Percentiles rank a stretch among this genome's conserved stretches.
These are phyloP conservation scores for Blera fallax DNA, from an alignment of 2,888 invertebrate species.

Conservation along the genomic window DNA sequence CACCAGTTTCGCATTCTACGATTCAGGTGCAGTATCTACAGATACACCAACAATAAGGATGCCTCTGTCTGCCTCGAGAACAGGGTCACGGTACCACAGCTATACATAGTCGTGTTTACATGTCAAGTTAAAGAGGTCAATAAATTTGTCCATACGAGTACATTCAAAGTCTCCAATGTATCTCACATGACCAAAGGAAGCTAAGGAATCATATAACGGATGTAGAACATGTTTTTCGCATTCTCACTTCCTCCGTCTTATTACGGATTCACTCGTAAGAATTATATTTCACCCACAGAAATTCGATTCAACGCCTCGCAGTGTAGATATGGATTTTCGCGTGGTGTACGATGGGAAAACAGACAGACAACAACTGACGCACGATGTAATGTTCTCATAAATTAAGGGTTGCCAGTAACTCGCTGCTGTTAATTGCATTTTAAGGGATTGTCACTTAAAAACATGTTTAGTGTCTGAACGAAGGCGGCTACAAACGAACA, in stretches of 20 bases:
- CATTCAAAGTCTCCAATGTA: neutral
- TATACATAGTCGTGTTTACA: constrained; percentile 15
- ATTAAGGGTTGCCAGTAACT: constrained; percentile 47
- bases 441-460: constrained; percentile 49
- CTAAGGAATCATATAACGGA: constrained; percentile 56
- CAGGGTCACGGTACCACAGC: constrained; percentile 20
- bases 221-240: constrained; percentile 57
- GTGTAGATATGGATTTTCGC: constrained; percentile 24
- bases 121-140: constrained; percentile 66
- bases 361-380: neutral
- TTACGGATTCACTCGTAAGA: constrained; percentile 10
- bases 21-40: constrained; percentile 37
- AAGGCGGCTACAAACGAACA: constrained; percentile 6
- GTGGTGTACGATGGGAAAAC: constrained; percentile 5
- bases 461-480: constrained; percentile 26
- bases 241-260: constrained; percentile 46
- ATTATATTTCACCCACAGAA: constrained; percentile 50
- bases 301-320: constrained; percentile 45
- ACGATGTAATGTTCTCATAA: constrained; percentile 19
- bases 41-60: constrained; percentile 1
- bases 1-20: constrained; percentile 11
- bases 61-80: neutral
- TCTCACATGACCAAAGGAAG: constrained; percentile 10
- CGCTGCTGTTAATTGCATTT: constrained; percentile 37
- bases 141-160: constrained; percentile 37